Conservation (phyloP, 30 jellyfish, hydroid and myxozoan genomes). For the Catostylus mosaicus region DNA sequence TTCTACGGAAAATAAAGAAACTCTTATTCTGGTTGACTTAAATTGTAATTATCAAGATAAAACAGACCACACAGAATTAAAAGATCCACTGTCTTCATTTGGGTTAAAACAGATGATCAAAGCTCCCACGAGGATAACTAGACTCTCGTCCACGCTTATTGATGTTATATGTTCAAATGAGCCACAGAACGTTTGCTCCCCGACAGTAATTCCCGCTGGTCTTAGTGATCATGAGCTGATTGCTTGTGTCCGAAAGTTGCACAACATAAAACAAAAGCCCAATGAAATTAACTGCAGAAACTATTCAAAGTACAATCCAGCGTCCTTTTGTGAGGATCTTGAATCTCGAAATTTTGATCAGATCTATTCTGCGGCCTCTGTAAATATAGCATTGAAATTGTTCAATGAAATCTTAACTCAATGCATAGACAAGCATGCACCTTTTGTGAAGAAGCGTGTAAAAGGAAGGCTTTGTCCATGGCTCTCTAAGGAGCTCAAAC, state of each 20-base stretch:
- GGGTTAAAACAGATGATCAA: no score
- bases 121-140: no score
- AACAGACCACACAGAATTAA: no score
- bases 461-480: constrained; percentile 77
- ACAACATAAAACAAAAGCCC: neutral
- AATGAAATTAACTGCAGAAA: neutral
- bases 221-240: constrained; percentile 1
- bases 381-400: constrained; percentile 44
- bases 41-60: no score
- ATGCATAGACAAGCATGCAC: constrained; percentile 66
- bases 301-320: constrained; percentile 1
- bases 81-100: no score
- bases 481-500: constrained; percentile 57
- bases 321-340: constrained; percentile 53
- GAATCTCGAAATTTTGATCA: constrained; percentile 43
- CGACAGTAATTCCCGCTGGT: neutral
- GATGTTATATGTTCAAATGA: neutral
- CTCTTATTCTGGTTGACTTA: no score
- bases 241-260: neutral
- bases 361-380: constrained; percentile 27
- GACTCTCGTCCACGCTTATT: no score
- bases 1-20: no score
- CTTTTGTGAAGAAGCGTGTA: constrained; percentile 47
- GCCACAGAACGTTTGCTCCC: neutral
- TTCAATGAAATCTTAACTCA: constrained; percentile 37